Percentiles rank a stretch among this genome's conserved stretches.
Evolutionary conservation across 2,797 vertebrate species (phyloP).

Genomic region (Lepilemur ruficaudatus): DNA sequence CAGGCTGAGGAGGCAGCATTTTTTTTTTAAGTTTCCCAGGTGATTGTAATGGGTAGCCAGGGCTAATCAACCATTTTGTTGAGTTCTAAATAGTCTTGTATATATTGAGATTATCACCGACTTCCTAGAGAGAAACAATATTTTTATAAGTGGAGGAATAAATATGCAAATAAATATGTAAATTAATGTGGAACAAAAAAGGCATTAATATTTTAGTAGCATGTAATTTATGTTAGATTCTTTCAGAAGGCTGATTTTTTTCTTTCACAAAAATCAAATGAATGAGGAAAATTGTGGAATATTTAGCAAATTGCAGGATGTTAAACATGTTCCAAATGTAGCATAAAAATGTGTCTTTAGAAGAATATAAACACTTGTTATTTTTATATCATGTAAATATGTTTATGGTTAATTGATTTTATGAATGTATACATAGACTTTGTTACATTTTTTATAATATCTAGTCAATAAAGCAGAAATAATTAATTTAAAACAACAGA

Average conservation of each 20-base stretch:
- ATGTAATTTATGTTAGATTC: neutral
- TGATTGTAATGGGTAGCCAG: neutral
- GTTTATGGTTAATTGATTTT: neutral
- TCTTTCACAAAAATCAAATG: conserved; percentile 16
- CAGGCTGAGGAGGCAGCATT: neutral
- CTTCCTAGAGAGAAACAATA: neutral
- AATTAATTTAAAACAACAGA: neutral
- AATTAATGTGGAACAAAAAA: neutral
- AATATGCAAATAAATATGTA: neutral
- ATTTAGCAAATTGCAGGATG: neutral
- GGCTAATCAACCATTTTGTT: neutral
- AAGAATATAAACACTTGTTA: conserved; percentile 35
- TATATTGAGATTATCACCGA: neutral
- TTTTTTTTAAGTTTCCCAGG: neutral
- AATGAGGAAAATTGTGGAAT: neutral
- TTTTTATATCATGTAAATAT: conserved; percentile 6
- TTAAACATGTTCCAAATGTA: neutral
- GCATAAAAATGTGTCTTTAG: neutral
- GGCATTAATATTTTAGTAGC: neutral
- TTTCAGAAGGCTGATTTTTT: neutral
- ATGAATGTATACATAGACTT: neutral
- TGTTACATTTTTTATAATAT: conserved; percentile 10
- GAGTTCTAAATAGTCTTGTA: neutral
- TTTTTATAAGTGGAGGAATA: neutral
- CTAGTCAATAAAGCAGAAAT: neutral